A percentile compares a stretch with the other conserved stretches of the same genome.
phyloP scores from a whole-genome alignment of 2,797 vertebrate species.

The Intellagama lesueurii region DNA sequence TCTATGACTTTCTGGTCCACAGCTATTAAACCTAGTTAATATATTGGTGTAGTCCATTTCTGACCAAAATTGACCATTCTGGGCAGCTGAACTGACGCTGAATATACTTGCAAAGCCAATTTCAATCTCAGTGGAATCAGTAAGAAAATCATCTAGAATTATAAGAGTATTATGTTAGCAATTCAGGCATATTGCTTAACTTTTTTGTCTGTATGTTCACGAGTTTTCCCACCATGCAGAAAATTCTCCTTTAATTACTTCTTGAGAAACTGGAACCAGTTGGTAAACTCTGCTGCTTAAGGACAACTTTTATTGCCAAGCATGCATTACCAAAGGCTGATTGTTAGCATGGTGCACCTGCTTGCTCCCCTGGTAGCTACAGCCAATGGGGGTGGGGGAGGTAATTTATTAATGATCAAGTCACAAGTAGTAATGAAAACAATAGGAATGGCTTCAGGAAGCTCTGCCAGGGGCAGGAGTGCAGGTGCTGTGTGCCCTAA shows the following conservation, averaged over 20 bases:
- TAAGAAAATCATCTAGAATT: background rate
- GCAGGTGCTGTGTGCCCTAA: constrained; percentile 76
- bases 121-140: background rate
- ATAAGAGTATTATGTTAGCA: constrained; percentile 6
- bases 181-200: background rate
- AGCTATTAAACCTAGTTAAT: background rate
- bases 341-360: constrained; percentile 82
- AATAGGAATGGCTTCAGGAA: constrained; percentile 75
- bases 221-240: constrained; percentile 58
- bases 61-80: background rate
- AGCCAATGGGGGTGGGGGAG: constrained; percentile 61
- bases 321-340: constrained; percentile 79
- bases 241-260: constrained; percentile 69
- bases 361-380: constrained; percentile 77
- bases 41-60: background rate
- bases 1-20: background rate
- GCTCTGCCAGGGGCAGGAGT: constrained; percentile 68
- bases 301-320: constrained; percentile 80
- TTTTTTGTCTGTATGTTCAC: constrained; percentile 34
- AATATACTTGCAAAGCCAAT: background rate
- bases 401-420: constrained; percentile 82
- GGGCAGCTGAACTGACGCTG: background rate
- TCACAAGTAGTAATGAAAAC: constrained; percentile 79
- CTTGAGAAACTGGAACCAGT: constrained; percentile 64
- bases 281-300: constrained; percentile 67